Evolutionary conservation across 2,888 invertebrate species (phyloP).

Genomic region (Hyppa rectilinea): DNA sequence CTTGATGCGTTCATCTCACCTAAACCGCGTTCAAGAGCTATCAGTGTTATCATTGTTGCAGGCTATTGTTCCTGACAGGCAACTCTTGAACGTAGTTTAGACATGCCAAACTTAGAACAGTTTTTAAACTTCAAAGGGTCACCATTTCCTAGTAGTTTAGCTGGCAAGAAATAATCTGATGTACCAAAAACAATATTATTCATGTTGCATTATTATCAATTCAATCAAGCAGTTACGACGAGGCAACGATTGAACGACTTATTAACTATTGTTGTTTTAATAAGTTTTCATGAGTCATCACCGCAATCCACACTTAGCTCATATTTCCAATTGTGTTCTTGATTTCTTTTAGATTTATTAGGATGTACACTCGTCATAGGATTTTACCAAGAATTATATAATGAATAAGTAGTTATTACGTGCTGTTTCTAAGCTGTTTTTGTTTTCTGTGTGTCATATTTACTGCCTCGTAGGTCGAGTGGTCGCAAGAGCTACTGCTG

Average conservation of each 20-base stretch:
- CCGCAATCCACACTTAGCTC: conserved; percentile 23
- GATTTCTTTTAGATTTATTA: conserved; percentile 29
- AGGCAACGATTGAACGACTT: conserved; percentile 13
- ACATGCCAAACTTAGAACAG: not conserved
- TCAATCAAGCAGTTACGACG: conserved; percentile 4
- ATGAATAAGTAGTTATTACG: conserved; percentile 4
- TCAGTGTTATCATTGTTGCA: too few species aligned
- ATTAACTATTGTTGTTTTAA: conserved; percentile 40
- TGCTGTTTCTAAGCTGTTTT: not conserved
- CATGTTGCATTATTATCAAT: not conserved
- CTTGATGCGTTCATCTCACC: too few species aligned
- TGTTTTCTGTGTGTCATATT: not conserved
- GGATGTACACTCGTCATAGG: not conserved
- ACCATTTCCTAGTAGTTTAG: not conserved
- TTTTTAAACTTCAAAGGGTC: not conserved
- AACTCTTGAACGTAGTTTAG: too few species aligned
- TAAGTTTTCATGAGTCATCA: conserved; percentile 14
- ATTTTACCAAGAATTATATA: not conserved
- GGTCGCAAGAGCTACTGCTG: too few species aligned
- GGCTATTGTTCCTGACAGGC: too few species aligned
- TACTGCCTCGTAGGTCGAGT: too few species aligned
- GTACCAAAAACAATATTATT: not conserved
- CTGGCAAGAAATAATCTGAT: not conserved
- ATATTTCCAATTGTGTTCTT: conserved; percentile 33
- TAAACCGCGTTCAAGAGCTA: too few species aligned